These are phyloP conservation scores for Leptarthrus brevirostris DNA, from an alignment of 2,888 invertebrate genomes.

Conservation along the genomic window DNA sequence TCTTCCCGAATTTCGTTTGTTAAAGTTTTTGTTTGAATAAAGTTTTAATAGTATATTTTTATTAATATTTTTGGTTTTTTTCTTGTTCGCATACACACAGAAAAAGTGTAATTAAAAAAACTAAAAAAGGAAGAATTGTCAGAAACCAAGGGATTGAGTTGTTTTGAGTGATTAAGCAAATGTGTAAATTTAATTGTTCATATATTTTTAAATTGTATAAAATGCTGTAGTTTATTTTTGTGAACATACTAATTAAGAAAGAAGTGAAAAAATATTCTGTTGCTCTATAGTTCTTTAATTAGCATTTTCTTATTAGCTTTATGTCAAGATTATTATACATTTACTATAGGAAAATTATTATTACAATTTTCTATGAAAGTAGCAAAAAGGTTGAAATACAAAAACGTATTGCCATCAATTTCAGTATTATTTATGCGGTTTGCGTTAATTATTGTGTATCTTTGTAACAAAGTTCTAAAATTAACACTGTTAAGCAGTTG, in stretches of 20 bases:
- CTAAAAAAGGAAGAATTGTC: slow-evolving; percentile 11
- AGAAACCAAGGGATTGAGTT: slow-evolving; percentile 45
- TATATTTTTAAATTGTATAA: slow-evolving; percentile 31
- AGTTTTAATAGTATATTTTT: slow-evolving; percentile 11
- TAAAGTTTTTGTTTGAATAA: slow-evolving; percentile 37
- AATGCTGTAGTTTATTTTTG: slow-evolving; percentile 24
- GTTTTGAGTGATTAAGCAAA: slow-evolving; percentile 32
- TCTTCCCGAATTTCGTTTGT: slow-evolving; percentile 25
- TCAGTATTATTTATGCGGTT: no score
- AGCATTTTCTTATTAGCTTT: slow-evolving; percentile 20
- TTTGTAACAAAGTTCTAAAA: no score
- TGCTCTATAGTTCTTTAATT: slow-evolving; percentile 10
- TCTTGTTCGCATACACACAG: not conserved
- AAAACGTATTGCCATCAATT: slow-evolving; percentile 11
- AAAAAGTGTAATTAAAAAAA: not conserved
- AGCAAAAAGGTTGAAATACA: slow-evolving; percentile 2
- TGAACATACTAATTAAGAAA: slow-evolving; percentile 13
- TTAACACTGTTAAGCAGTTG: no score
- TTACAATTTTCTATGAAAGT: slow-evolving; percentile 25
- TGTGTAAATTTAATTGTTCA: slow-evolving; percentile 23
- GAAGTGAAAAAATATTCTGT: slow-evolving; percentile 22
- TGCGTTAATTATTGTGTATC: no score
- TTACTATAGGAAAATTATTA: not conserved
- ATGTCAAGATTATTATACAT: slow-evolving; percentile 9
- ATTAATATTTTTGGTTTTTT: not conserved